A percentile compares a stretch with the other conserved stretches of the same genome.
phyloP scores from a whole-genome alignment of 1,140 invertebrate species.

The Wiebesia pumilae region DNA sequence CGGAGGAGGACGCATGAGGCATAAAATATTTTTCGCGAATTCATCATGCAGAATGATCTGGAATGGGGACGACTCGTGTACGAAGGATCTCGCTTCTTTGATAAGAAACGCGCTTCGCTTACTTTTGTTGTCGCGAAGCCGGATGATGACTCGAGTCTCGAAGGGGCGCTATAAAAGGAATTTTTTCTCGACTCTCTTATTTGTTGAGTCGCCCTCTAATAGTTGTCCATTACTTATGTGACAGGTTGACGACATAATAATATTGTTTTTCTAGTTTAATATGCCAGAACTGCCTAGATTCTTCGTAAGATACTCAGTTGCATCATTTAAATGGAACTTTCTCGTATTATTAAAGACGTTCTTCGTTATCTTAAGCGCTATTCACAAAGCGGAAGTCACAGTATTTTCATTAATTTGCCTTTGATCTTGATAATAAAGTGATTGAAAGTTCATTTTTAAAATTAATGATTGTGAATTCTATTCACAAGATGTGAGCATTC shows the following conservation, averaged over 20 bases:
- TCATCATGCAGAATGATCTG: slow-evolving; percentile 1
- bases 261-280: background rate
- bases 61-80: background rate
- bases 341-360: background rate
- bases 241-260: background rate
- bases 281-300: background rate
- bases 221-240: background rate
- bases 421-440: background rate
- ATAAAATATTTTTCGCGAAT: background rate
- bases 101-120: slow-evolving; percentile 3
- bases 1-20: background rate
- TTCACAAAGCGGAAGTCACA: background rate
- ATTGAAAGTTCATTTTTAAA: background rate
- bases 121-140: slow-evolving; percentile 27
- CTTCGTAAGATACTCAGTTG: background rate
- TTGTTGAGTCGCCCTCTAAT: background rate
- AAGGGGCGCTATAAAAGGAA: background rate
- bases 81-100: background rate
- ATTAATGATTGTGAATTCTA: background rate
- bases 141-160: slow-evolving; percentile 27
- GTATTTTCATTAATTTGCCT: background rate
- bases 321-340: background rate
- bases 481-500: background rate
- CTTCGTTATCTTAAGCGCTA: background rate
- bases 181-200: background rate